phyloP scores from a whole-genome alignment of 1,140 invertebrate genomes.

The Eulimnadia texana region DNA sequence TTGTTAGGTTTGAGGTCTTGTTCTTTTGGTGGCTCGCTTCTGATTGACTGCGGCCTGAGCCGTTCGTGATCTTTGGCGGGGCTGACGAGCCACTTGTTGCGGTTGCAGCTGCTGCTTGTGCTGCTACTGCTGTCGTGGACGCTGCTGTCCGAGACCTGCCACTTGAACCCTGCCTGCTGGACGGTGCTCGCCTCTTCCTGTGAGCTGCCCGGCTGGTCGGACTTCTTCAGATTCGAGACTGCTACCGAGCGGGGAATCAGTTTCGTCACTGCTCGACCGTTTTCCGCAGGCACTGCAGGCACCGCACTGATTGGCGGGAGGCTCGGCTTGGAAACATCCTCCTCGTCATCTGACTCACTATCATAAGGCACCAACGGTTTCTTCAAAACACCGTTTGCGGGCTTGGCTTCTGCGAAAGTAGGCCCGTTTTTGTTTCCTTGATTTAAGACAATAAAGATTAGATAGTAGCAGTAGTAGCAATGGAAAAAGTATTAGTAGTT shows the following conservation, averaged over 20 bases:
- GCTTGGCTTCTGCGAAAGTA: not conserved
- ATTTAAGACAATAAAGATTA: not conserved
- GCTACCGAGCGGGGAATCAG: not conserved
- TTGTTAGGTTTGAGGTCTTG: not conserved
- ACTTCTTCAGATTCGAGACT: not conserved
- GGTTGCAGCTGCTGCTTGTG: constrained; percentile 1
- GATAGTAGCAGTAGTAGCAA: not conserved
- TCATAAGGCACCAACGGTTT: constrained; percentile 14
- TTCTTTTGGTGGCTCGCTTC: not conserved
- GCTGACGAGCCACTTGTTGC: constrained; percentile 2
- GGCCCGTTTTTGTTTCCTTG: not conserved
- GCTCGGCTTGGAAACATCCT: not conserved
- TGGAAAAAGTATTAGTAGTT: not conserved
- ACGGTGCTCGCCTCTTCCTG: not conserved
- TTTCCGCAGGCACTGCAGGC: not conserved
- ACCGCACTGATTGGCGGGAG: not conserved
- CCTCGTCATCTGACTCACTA: constrained; percentile 10
- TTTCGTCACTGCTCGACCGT: not conserved
- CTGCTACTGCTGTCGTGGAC: constrained; percentile 7
- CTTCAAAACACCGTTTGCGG: not conserved
- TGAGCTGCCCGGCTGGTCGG: no score
- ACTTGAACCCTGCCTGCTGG: not conserved
- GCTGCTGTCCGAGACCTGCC: constrained; percentile 6
- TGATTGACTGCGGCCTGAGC: not conserved
- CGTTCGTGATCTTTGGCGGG: not conserved